Percentiles rank a stretch among this genome's conserved stretches.
Conservation (phyloP, 2,113 vertebrate species). For the Pseudorectes ferrugineus region DNA sequence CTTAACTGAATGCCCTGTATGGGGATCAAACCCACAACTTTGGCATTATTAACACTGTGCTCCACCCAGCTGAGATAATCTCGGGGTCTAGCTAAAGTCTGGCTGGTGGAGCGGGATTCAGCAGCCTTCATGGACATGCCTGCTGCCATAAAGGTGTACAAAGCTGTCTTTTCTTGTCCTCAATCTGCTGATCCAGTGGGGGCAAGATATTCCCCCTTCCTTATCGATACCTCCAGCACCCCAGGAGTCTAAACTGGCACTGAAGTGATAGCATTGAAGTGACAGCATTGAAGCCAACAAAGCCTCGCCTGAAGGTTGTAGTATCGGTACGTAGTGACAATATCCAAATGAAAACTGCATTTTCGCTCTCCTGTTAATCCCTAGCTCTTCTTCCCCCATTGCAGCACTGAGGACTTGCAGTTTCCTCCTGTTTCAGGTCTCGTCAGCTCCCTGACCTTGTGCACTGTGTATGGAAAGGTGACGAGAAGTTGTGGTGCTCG, state of each 20-base stretch:
- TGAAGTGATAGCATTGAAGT: fast-evolving
- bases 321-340: not conserved
- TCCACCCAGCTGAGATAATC: not conserved
- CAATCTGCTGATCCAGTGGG: not conserved
- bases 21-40: not conserved
- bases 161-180: not conserved
- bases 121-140: not conserved
- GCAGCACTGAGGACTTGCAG: not conserved
- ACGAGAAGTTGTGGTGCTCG: not conserved
- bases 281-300: not conserved
- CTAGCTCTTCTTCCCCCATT: not conserved
- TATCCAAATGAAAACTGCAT: not conserved
- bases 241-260: not conserved
- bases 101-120: not conserved
- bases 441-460: not conserved
- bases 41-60: too few species aligned
- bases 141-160: not conserved
- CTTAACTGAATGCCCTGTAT: too few species aligned
- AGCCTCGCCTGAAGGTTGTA: fast-evolving
- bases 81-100: not conserved
- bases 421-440: not conserved
- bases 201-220: not conserved
- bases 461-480: not conserved
- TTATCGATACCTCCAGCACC: fast-evolving
- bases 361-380: not conserved